Evolutionary conservation across 1,140 invertebrate species (phyloP).

Genomic region (Drosophila ercepeae): DNA sequence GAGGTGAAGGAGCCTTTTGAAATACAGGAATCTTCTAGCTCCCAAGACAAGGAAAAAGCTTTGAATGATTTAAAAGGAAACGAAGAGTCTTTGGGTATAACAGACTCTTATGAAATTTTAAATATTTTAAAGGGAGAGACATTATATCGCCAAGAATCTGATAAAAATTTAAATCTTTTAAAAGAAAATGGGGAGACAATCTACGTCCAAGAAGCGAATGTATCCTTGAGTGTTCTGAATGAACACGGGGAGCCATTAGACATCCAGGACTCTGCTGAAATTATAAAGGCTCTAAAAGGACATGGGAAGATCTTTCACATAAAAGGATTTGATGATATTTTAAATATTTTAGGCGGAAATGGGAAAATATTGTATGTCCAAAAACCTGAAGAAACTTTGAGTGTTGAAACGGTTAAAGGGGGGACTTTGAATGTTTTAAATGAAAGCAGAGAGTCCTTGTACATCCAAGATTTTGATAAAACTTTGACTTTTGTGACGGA

Average conservation of each 20-base stretch:
- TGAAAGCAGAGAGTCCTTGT: neutral
- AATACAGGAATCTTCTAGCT: too few relatives aligned
- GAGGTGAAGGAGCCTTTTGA: neutral
- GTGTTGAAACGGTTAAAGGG: too few relatives aligned
- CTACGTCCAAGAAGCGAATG: neutral
- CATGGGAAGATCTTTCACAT: neutral
- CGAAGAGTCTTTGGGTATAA: neutral
- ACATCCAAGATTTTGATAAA: neutral
- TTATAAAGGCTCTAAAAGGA: neutral
- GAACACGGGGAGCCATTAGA: neutral
- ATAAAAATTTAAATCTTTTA: neutral
- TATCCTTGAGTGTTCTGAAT: neutral
- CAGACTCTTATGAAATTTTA: too few relatives aligned
- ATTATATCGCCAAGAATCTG: too few relatives aligned
- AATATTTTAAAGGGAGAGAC: too few relatives aligned
- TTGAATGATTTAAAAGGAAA: neutral
- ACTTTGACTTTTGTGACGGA: too few relatives aligned
- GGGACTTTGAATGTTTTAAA: neutral
- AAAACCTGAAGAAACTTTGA: neutral
- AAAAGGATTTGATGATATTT: too few relatives aligned
- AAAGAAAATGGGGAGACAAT: neutral
- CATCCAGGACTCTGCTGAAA: neutral
- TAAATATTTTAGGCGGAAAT: too few relatives aligned
- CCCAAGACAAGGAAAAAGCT: neutral
- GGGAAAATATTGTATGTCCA: neutral